A percentile compares a stretch with the other conserved stretches of the same genome.
Conservation (phyloP, 2,888 invertebrate species). For the Morpho helenor region DNA sequence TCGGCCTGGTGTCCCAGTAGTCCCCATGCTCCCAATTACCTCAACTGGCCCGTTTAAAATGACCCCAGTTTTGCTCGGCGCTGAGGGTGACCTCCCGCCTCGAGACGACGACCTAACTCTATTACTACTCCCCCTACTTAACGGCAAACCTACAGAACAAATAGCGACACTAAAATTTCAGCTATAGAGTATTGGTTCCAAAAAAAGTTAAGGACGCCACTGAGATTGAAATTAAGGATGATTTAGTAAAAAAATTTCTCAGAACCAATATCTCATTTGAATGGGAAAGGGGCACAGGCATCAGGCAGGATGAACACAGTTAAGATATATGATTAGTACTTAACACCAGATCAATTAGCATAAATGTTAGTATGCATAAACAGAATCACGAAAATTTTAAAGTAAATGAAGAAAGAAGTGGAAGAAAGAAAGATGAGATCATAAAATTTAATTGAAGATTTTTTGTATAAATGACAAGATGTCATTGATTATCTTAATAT, state of each 20-base stretch:
- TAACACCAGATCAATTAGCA: too few relatives aligned
- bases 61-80: slow-evolving; percentile 57
- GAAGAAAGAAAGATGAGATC: not conserved
- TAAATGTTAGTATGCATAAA: too few relatives aligned
- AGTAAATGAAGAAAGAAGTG: not conserved
- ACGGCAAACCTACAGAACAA: slow-evolving; percentile 81
- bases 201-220: not conserved
- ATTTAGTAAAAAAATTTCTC: slow-evolving; percentile 2
- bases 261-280: slow-evolving; percentile 13
- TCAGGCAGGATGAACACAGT: slow-evolving; percentile 59
- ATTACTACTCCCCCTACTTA: slow-evolving; percentile 81
- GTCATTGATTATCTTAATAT: too few relatives aligned
- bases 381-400: not conserved
- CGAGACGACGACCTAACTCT: slow-evolving; percentile 77
- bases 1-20: slow-evolving; percentile 48
- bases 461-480: too few relatives aligned
- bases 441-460: too few relatives aligned
- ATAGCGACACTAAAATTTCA: slow-evolving; percentile 36
- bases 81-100: slow-evolving; percentile 69
- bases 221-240: too few relatives aligned
- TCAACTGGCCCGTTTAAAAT: slow-evolving; percentile 34
- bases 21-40: slow-evolving; percentile 37
- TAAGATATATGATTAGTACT: not conserved
- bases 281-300: slow-evolving; percentile 47
- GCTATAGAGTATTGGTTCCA: slow-evolving; percentile 27